phyloP scores from a whole-genome alignment of 2,888 invertebrate genomes.

The Tipula lateralis region DNA sequence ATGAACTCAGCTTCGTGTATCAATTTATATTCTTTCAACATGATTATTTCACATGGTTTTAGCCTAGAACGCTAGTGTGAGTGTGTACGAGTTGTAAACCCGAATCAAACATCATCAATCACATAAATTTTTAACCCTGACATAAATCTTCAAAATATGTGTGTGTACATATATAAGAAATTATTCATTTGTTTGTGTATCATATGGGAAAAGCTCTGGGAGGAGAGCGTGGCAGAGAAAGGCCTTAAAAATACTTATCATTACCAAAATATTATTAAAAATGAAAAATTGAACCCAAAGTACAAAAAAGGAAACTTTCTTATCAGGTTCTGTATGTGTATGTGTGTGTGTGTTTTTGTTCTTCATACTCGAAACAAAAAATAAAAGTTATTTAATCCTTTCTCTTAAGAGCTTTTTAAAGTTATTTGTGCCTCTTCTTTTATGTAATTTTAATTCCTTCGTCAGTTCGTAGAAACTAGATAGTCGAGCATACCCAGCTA shows the following conservation, averaged over 20 bases:
- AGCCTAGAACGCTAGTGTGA: background rate
- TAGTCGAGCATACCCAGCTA: background rate
- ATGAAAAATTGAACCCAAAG: background rate
- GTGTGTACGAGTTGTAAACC: background rate
- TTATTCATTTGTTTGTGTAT: background rate
- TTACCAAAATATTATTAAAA: background rate
- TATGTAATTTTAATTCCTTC: background rate
- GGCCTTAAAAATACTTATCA: slow-evolving; percentile 3
- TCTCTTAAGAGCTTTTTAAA: background rate
- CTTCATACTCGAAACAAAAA: background rate
- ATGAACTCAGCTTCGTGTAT: background rate
- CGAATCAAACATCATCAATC: background rate
- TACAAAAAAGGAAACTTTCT: background rate
- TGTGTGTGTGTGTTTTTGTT: background rate
- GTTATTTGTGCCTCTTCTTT: background rate
- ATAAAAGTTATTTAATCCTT: background rate
- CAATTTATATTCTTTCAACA: slow-evolving; percentile 15
- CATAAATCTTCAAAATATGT: background rate
- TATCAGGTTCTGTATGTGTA: background rate
- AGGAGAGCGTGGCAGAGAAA: background rate
- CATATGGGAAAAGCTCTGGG: background rate
- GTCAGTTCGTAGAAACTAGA: background rate
- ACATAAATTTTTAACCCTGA: background rate
- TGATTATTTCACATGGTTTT: background rate
- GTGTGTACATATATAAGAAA: no score